Base-by-base conservation (phyloP, 53 echinoderm and acorn worm species). In the Glandiceps talaboti region DNA sequence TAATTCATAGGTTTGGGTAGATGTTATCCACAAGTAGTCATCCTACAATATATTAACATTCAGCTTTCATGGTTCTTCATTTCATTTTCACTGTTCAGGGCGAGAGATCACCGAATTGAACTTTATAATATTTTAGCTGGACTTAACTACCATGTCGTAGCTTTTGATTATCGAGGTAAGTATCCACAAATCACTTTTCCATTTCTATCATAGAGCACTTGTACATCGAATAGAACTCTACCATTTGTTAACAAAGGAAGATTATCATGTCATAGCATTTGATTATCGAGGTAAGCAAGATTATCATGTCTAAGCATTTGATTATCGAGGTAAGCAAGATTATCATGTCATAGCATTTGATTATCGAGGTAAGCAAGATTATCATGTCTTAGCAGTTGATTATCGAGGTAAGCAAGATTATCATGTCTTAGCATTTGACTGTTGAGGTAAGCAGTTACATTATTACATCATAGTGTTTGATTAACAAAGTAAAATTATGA, bases 121-220 rank as follows among this genome's bases (percentile, higher is more conserved):
- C 82, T 96, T 31, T 96, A 96, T 77, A 90, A 85, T 30, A 79
- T 89, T 27, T 78, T 96, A 28, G 77, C 86, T 1, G 82, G 76
- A 33, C 74, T 96, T 29, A 90, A 92, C 73, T 89, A 79, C 79
- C 97, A 96, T 82, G 88, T 93, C 0, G 76, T 96, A 74, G 88
- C 97, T 25, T 80, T 93, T 30, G 97, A 96, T 77, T 96, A 96
- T 74, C 85, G 97, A 91, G 97, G 97, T 96, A 76, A 73, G 80
- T 20, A 45, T 45, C 64, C 64, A 45, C 20, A 45, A 45, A 45
- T 6, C 6, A 12, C 6, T 45, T 45, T 45, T 20, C 64, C 6
- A 12, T 45, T 45, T 45, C 64, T 45, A 45, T 45, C 64, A 27
- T 45, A 92, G 92, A 72, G 82, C 78, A 28, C 81, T 84, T 0